Conservation (phyloP, 2,888 invertebrate species). For the Papilio gigon region DNA sequence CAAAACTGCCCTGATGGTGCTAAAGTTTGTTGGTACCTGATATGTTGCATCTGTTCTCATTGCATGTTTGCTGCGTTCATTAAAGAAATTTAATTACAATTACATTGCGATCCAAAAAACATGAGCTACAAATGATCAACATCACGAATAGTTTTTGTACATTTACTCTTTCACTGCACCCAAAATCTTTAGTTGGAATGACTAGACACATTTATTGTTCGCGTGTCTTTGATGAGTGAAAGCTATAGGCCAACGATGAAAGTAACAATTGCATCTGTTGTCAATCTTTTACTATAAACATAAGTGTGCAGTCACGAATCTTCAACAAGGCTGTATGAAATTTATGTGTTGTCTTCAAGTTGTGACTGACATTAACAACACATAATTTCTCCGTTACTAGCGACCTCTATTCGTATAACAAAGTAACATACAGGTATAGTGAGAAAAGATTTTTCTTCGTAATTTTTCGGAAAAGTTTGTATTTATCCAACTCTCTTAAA, state of each 20-base stretch:
- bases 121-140: no score
- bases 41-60: background rate
- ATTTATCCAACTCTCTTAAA: no score
- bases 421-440: no score
- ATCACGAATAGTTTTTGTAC: no score
- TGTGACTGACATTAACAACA: background rate
- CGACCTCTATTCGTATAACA: background rate
- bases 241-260: constrained; percentile 29
- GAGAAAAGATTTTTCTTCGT: no score
- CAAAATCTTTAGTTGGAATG: background rate
- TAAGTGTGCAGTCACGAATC: constrained; percentile 7
- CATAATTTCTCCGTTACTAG: background rate
- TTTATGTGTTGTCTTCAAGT: constrained; percentile 1
- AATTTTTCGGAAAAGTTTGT: no score
- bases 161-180: background rate
- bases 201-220: background rate
- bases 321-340: background rate
- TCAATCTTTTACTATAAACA: constrained; percentile 8
- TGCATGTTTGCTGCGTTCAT: no score
- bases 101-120: no score
- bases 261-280: constrained; percentile 15
- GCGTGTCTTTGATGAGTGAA: constrained; percentile 29
- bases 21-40: background rate
- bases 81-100: no score
- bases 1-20: background rate